These are phyloP conservation scores for Fringilla coelebs DNA, from an alignment of 2,797 vertebrate genomes.

Conservation along the genomic window DNA sequence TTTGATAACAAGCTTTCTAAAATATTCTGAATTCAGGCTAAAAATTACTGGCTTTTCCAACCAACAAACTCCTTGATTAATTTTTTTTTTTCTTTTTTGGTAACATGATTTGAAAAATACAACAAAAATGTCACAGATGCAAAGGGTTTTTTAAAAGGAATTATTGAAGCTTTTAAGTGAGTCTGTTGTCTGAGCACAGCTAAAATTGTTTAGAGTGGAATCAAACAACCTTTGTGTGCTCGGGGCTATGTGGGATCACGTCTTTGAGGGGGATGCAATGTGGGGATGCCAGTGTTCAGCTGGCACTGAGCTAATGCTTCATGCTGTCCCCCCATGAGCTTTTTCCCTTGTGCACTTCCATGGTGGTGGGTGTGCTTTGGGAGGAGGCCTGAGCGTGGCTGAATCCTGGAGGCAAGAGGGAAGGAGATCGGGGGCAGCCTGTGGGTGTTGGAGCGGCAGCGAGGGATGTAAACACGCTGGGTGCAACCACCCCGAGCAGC, in stretches of 20 bases:
- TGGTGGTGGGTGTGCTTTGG: not conserved
- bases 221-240: not conserved
- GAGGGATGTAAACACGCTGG: not conserved
- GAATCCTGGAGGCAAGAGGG: not conserved
- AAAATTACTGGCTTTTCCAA: not conserved
- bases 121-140: not conserved
- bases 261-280: not conserved
- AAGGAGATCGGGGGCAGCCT: not conserved
- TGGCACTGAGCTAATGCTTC: not conserved
- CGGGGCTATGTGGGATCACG: rapidly evolving
- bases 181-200: not conserved
- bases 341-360: not conserved
- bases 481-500: not conserved
- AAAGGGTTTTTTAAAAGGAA: not conserved
- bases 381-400: not conserved
- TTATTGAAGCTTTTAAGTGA: not conserved
- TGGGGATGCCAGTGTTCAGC: not conserved
- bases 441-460: not conserved
- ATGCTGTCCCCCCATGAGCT: not conserved
- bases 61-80: not conserved
- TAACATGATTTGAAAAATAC: not conserved
- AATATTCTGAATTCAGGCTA: not conserved
- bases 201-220: not conserved
- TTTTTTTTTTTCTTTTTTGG: not conserved
- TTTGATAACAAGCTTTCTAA: not conserved